Conservation (phyloP, 2,113 vertebrate genomes). For the Semnornis frantzii region DNA sequence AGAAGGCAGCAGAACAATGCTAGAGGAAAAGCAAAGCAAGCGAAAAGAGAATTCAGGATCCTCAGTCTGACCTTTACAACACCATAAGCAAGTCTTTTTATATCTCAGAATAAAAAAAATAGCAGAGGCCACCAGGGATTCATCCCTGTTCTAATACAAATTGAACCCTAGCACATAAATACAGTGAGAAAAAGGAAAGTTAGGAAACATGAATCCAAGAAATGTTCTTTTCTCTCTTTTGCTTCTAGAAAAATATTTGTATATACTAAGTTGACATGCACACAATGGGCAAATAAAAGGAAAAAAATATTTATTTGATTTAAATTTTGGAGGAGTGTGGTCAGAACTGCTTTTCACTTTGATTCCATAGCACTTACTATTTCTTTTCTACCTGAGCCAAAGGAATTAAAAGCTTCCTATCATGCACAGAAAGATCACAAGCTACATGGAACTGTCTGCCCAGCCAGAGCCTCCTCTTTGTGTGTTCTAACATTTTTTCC, state of each 20-base stretch:
- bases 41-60: neutral
- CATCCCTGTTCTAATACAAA: neutral
- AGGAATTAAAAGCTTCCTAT: neutral
- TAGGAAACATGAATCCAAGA: neutral
- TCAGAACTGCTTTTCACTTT: neutral
- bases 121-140: constrained; percentile 9
- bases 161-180: neutral
- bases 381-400: neutral
- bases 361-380: neutral
- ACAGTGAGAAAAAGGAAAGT: neutral
- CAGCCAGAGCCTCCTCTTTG: neutral
- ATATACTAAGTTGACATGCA: rapidly evolving
- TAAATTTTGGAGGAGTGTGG: neutral
- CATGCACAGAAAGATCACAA: neutral
- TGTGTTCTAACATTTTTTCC: neutral
- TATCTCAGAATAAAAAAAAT: constrained; percentile 41
- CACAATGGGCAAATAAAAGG: neutral
- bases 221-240: neutral
- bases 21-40: neutral
- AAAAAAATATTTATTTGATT: neutral
- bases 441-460: neutral
- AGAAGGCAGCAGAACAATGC: neutral
- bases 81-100: constrained; percentile 5
- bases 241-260: neutral
- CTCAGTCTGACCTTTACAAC: constrained; percentile 33